Conservation (phyloP, 2,888 invertebrate genomes). For the Troglohyphantes excavatus region DNA sequence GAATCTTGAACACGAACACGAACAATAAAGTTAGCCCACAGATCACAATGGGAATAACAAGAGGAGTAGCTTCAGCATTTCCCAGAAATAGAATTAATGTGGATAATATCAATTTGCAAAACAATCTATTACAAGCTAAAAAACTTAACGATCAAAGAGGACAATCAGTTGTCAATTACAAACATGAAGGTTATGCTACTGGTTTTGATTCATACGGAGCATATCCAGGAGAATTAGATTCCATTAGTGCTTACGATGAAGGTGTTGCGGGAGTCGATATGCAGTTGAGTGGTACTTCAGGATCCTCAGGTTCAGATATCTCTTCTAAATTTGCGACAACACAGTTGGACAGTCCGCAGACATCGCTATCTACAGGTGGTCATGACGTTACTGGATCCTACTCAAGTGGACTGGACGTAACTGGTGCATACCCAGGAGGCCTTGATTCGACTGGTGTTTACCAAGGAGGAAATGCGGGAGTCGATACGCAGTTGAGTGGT, state of each 20-base stretch:
- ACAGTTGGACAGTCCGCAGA: background rate
- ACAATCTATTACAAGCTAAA: too few relatives aligned
- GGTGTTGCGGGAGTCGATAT: too few relatives aligned
- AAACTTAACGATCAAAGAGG: too few relatives aligned
- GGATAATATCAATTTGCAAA: too few relatives aligned
- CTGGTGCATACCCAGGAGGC: background rate
- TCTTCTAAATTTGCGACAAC: background rate
- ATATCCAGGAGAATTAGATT: background rate
- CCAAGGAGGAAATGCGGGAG: background rate
- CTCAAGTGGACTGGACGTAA: background rate
- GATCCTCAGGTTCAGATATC: background rate
- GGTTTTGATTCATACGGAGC: background rate
- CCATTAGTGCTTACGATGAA: too few relatives aligned
- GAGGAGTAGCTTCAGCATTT: too few relatives aligned
- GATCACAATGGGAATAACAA: too few relatives aligned
- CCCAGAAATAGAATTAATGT: too few relatives aligned
- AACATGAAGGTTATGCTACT: background rate
- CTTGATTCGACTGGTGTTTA: background rate
- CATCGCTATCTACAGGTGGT: background rate
- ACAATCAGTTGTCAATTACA: too few relatives aligned
- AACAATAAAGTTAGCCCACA: too few relatives aligned
- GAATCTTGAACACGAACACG: too few relatives aligned
- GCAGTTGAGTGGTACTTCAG: background rate
- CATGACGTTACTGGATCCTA: background rate
- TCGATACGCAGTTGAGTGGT: background rate